These are phyloP conservation scores for Gymnobelideus leadbeateri DNA, from an alignment of 2,113 vertebrate genomes.

Conservation along the genomic window DNA sequence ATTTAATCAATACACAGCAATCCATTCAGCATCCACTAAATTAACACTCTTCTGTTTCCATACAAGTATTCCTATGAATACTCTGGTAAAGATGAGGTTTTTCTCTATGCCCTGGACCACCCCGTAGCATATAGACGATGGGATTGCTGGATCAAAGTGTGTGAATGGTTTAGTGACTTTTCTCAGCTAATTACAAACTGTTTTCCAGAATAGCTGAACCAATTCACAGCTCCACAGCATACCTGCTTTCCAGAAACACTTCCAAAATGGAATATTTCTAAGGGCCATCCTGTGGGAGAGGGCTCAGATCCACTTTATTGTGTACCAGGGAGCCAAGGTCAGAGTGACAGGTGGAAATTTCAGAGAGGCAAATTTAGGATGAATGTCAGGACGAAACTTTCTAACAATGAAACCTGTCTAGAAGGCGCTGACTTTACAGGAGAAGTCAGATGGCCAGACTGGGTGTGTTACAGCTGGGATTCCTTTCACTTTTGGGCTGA, in stretches of 20 bases:
- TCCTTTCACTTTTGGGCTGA: background rate
- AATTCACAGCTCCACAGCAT: background rate
- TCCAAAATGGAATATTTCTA: background rate
- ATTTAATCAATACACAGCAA: no score
- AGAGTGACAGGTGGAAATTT: no score
- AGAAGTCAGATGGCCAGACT: background rate
- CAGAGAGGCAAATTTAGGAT: no score
- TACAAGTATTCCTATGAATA: no score
- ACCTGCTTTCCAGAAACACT: background rate
- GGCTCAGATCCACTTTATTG: background rate
- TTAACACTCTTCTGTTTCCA: background rate
- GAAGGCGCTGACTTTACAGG: background rate
- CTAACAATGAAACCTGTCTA: background rate
- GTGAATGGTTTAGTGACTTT: background rate
- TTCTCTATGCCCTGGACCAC: background rate
- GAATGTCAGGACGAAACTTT: background rate
- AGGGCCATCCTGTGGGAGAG: background rate
- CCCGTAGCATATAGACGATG: background rate
- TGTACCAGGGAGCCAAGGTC: background rate
- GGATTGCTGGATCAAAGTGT: background rate
- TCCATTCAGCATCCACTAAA: background rate
- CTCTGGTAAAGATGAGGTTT: background rate
- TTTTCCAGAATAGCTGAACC: background rate
- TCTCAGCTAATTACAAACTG: background rate
- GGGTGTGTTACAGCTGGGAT: background rate